Conservation (phyloP, 2,888 invertebrate genomes). For the Asteroscopus sphinx region DNA sequence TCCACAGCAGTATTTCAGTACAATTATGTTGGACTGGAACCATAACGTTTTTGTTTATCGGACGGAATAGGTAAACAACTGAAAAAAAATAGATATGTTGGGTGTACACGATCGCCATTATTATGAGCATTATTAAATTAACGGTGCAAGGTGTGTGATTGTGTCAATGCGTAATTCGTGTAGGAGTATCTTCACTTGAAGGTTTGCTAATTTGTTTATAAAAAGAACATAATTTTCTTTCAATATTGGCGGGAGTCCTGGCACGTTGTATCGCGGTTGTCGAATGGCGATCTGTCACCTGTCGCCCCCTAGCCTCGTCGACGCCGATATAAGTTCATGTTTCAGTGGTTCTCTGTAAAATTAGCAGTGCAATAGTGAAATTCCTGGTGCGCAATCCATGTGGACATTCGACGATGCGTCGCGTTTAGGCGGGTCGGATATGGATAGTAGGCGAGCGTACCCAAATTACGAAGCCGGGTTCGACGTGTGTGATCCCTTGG, state of each 20-base stretch:
- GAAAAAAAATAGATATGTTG: constrained; percentile 38
- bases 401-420: constrained; percentile 84
- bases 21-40: background rate
- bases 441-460: constrained; percentile 85
- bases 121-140: constrained; percentile 55
- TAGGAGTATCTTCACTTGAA: constrained; percentile 56
- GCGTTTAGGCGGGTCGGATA: constrained; percentile 78
- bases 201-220: constrained; percentile 65
- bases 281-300: constrained; percentile 80
- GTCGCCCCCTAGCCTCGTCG: constrained; percentile 79
- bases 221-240: constrained; percentile 73
- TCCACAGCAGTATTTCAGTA: constrained; percentile 9
- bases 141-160: constrained; percentile 48
- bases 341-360: constrained; percentile 79
- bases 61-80: constrained; percentile 52
- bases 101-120: constrained; percentile 60
- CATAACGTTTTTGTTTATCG: constrained; percentile 32
- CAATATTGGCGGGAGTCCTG: constrained; percentile 86
- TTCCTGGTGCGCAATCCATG: constrained; percentile 77
- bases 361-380: constrained; percentile 83
- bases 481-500: constrained; percentile 84
- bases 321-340: constrained; percentile 76
- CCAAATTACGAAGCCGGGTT: constrained; percentile 86
- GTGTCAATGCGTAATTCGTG: constrained; percentile 45
- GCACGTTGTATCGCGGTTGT: constrained; percentile 76